Conservation (phyloP, 2,888 invertebrate species). For the Eurytoma adleriae region DNA sequence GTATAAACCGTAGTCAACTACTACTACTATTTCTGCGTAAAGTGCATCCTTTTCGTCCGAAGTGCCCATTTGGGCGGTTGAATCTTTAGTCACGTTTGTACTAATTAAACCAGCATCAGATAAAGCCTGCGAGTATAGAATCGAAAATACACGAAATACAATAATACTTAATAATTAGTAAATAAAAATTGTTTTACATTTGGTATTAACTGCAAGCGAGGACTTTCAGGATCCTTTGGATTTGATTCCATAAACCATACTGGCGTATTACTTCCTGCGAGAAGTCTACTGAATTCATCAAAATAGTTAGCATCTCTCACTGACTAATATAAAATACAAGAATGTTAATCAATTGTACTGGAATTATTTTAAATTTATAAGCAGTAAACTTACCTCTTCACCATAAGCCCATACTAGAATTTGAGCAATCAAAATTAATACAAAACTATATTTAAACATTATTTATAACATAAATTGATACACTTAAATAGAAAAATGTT, state of each 20-base stretch:
- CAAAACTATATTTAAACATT: too few species aligned
- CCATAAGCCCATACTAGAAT: too few species aligned
- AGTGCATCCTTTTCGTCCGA: not conserved
- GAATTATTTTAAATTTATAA: too few species aligned
- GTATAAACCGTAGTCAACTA: not conserved
- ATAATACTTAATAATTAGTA: not conserved
- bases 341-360: too few species aligned
- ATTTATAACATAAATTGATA: too few species aligned
- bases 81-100: not conserved
- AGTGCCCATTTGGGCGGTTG: not conserved
- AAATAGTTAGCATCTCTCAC: too few species aligned
- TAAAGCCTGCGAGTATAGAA: not conserved
- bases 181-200: not conserved
- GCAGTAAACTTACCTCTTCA: too few species aligned
- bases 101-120: not conserved
- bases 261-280: not conserved
- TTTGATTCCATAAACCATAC: slow-evolving; percentile 21
- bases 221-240: not conserved
- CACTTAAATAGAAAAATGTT: too few species aligned
- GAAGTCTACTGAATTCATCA: not conserved
- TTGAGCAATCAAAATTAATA: too few species aligned
- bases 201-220: not conserved
- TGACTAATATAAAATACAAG: too few species aligned
- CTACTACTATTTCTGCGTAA: not conserved
- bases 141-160: not conserved